Conservation (phyloP, 1,140 invertebrate genomes). For the Campoletis sonorensis region DNA sequence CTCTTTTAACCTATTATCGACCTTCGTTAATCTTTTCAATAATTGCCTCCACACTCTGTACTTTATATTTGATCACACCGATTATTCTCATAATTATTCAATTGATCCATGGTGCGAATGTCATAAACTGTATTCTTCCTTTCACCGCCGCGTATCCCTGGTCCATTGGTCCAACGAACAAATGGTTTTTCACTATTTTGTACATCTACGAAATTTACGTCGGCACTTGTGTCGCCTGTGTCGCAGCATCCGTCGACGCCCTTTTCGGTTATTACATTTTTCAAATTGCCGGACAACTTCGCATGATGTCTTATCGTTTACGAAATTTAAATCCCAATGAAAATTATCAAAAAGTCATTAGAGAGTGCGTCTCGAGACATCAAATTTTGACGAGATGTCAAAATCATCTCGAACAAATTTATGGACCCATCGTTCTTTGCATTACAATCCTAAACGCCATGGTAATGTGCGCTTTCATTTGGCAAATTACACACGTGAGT, state of each 20-base stretch:
- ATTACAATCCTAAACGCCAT: slow-evolving; percentile 54
- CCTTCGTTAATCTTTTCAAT: not conserved
- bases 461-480: slow-evolving; percentile 57
- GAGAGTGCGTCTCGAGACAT: slow-evolving; percentile 50
- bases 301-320: slow-evolving; percentile 44
- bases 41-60: not conserved
- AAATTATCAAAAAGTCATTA: slow-evolving; percentile 34
- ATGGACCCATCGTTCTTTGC: slow-evolving; percentile 57
- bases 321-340: slow-evolving; percentile 42
- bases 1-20: not conserved
- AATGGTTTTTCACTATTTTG: slow-evolving; percentile 46
- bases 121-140: slow-evolving; percentile 42
- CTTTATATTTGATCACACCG: slow-evolving; percentile 7
- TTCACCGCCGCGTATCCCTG: slow-evolving; percentile 49
- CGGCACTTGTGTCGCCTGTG: slow-evolving; percentile 24
- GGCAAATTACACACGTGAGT: slow-evolving; percentile 59
- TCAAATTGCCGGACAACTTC: slow-evolving; percentile 53
- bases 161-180: slow-evolving; percentile 29
- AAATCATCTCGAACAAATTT: slow-evolving; percentile 54
- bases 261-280: slow-evolving; percentile 57
- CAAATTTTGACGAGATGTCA: slow-evolving; percentile 42
- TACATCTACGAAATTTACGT: slow-evolving; percentile 47
- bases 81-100: slow-evolving; percentile 21
- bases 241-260: slow-evolving; percentile 54
- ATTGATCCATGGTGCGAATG: not conserved